A percentile compares a stretch with the other conserved stretches of the same genome.
These are phyloP conservation scores for Lissonota sp. DNA, from an alignment of 2,888 invertebrate genomes.

Conservation along the genomic window DNA sequence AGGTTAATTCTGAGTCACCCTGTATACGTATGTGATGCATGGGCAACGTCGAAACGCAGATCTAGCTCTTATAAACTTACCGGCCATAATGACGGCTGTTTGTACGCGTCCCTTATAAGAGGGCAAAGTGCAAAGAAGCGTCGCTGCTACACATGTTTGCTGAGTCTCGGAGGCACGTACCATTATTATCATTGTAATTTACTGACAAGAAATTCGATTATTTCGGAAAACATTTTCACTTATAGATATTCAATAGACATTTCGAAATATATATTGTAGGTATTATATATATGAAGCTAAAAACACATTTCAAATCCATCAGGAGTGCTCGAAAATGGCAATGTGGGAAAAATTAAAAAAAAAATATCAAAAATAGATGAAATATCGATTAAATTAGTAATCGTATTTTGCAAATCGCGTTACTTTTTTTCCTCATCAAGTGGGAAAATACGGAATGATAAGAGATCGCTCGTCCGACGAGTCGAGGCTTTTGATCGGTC, in stretches of 20 bases:
- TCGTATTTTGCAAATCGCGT: not conserved
- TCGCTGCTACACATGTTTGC: slow-evolving; percentile 68
- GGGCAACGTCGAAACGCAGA: too few relatives aligned
- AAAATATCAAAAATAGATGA: not conserved
- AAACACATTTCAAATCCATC: too few relatives aligned
- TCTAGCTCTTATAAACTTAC: slow-evolving; percentile 38
- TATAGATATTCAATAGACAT: too few relatives aligned
- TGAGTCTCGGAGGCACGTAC: slow-evolving; percentile 75
- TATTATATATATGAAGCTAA: too few relatives aligned
- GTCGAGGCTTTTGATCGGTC: slow-evolving; percentile 45
- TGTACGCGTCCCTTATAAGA: slow-evolving; percentile 26
- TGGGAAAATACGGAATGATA: slow-evolving; percentile 20
- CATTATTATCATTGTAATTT: slow-evolving; percentile 15
- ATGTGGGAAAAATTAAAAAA: not conserved
- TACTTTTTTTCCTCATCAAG: not conserved
- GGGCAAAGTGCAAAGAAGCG: not conserved
- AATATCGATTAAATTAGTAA: not conserved
- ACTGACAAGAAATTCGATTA: too few relatives aligned
- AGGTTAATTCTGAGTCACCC: too few relatives aligned
- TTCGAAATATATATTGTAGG: too few relatives aligned
- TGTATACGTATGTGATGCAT: too few relatives aligned
- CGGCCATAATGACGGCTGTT: slow-evolving; percentile 17
- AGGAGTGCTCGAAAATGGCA: too few relatives aligned
- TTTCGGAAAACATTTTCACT: too few relatives aligned
- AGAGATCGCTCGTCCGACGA: slow-evolving; percentile 7